Conservation (phyloP, 2,888 invertebrate species). For the Chloroclysta siterata region DNA sequence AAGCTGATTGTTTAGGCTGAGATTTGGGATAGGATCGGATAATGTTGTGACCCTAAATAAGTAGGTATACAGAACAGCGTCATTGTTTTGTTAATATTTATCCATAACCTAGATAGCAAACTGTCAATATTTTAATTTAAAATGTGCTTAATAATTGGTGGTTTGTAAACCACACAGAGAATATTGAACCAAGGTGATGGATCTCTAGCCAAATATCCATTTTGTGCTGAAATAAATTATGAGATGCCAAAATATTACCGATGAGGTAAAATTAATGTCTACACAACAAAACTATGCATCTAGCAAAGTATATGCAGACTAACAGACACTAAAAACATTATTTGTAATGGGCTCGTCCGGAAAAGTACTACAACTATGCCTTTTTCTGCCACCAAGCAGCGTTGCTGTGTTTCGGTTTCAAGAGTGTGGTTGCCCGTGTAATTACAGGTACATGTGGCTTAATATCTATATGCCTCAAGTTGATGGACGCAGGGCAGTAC, state of each 20-base stretch:
- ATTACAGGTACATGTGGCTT: too few species aligned
- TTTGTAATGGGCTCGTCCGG: too few species aligned
- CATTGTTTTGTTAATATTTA: neutral
- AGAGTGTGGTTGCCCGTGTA: too few species aligned
- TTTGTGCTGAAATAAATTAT: constrained; percentile 34
- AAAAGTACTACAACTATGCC: too few species aligned
- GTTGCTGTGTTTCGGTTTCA: too few species aligned
- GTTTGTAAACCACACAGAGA: constrained; percentile 28
- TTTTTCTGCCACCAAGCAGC: too few species aligned
- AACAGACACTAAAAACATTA: constrained; percentile 19
- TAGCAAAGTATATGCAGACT: constrained; percentile 17
- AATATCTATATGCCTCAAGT: too few species aligned
- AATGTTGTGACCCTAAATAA: constrained; percentile 16
- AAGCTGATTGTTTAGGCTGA: constrained; percentile 35
- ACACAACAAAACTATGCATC: constrained; percentile 27
- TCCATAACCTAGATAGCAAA: neutral
- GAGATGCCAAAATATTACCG: constrained; percentile 25
- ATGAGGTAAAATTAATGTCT: constrained; percentile 15
- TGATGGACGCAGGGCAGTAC: too few species aligned
- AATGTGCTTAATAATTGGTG: constrained; percentile 1
- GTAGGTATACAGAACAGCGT: neutral
- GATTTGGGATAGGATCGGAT: constrained; percentile 29
- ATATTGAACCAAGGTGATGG: constrained; percentile 30
- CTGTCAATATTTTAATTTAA: neutral
- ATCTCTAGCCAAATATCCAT: constrained; percentile 32